Percentiles rank a stretch among this genome's conserved stretches.
phyloP scores from a whole-genome alignment of 2,797 vertebrate genomes.

The Sebastes trivittatus region DNA sequence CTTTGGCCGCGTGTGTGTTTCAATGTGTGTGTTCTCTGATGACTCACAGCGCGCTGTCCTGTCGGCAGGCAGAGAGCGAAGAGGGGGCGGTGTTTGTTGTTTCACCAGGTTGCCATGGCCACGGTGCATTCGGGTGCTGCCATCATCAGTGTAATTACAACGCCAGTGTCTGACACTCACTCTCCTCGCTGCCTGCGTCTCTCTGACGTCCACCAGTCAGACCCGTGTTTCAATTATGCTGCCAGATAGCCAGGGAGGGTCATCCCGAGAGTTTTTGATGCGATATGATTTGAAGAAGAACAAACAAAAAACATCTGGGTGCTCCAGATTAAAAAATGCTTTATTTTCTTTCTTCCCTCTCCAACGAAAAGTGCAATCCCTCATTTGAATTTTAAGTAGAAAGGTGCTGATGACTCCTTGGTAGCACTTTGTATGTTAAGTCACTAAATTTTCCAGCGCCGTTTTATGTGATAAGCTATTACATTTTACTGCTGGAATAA shows the following conservation, averaged over 20 bases:
- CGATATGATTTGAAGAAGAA: neutral
- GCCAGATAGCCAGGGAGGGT: neutral
- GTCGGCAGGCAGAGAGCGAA: slow-evolving; percentile 69
- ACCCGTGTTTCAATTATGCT: neutral
- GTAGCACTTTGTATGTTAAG: slow-evolving; percentile 14
- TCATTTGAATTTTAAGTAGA: neutral
- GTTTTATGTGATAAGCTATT: slow-evolving; percentile 45
- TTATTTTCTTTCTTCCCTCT: neutral
- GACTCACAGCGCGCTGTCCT: slow-evolving; percentile 73
- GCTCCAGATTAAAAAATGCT: neutral
- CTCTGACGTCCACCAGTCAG: slow-evolving; percentile 32
- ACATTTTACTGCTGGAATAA: slow-evolving; percentile 46
- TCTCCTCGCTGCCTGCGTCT: slow-evolving; percentile 35
- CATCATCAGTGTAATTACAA: slow-evolving; percentile 76
- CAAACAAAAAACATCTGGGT: slow-evolving; percentile 2
- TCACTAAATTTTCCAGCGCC: slow-evolving; percentile 1
- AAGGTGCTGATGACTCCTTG: neutral
- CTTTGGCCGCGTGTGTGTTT: slow-evolving; percentile 33
- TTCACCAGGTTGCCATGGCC: slow-evolving; percentile 76
- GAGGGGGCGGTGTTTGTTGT: slow-evolving; percentile 84
- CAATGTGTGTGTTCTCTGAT: slow-evolving; percentile 73
- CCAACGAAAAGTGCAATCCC: neutral
- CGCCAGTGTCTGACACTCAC: slow-evolving; percentile 54
- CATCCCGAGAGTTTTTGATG: neutral
- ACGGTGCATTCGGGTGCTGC: slow-evolving; percentile 67